phyloP scores from a whole-genome alignment of 2,113 vertebrate species.

The Salminus brasiliensis region DNA sequence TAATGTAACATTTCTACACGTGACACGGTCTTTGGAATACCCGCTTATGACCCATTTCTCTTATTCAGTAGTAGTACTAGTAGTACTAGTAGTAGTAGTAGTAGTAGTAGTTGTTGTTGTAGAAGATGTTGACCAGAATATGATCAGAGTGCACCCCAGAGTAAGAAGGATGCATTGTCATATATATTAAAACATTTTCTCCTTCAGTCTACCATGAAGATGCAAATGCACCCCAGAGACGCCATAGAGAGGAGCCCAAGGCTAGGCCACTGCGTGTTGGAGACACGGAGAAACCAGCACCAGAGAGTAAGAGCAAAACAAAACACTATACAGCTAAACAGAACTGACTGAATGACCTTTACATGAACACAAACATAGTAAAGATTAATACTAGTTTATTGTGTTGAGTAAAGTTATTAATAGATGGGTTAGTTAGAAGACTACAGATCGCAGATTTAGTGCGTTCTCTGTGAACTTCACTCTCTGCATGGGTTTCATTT shows the following conservation, averaged over 20 bases:
- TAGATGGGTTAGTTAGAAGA: no score
- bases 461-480: no score
- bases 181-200: background rate
- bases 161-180: background rate
- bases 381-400: no score
- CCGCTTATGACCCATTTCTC: no score
- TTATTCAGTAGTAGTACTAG: no score
- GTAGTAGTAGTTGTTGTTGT: background rate
- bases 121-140: background rate
- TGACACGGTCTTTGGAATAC: no score
- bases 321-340: background rate
- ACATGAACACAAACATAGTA: no score
- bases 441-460: no score
- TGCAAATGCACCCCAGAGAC: constrained; percentile 87
- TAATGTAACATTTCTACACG: no score
- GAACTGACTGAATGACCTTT: background rate
- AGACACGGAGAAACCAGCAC: constrained; percentile 93
- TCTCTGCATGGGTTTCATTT: no score
- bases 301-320: constrained; percentile 80
- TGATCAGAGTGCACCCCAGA: background rate
- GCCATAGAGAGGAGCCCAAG: constrained; percentile 95
- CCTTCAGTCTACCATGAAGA: constrained; percentile 93
- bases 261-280: constrained; percentile 91
- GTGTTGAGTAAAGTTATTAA: no score
- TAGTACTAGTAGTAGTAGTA: no score